Evolutionary conservation across 2,113 vertebrate species (phyloP).

Genomic region (Bufo gargarizans): DNA sequence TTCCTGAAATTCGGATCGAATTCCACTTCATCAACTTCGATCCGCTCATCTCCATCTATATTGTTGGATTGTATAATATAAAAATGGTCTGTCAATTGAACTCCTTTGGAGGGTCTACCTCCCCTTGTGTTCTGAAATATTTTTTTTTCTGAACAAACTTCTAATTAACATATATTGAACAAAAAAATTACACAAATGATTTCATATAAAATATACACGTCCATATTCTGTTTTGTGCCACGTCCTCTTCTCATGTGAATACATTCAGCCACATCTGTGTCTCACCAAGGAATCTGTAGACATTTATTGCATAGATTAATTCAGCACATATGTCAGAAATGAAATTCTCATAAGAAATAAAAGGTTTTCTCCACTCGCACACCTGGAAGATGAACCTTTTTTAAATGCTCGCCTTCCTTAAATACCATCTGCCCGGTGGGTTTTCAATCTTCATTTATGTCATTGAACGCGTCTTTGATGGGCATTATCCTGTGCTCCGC

Average conservation of each 20-base stretch:
- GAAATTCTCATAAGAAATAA: conserved; percentile 19
- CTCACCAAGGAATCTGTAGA: background rate
- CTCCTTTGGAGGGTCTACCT: too few relatives aligned
- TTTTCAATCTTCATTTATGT: conserved; percentile 43
- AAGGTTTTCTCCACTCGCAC: background rate
- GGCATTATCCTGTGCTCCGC: background rate
- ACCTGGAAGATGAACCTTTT: conserved; percentile 45
- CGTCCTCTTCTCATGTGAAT: background rate
- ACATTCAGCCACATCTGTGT: background rate
- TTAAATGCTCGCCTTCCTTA: conserved; percentile 32
- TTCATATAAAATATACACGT: background rate
- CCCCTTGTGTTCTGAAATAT: too few relatives aligned
- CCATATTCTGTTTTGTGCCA: background rate
- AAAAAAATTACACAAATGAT: too few relatives aligned
- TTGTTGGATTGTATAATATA: too few relatives aligned
- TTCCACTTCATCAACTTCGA: too few relatives aligned
- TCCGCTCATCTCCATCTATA: too few relatives aligned
- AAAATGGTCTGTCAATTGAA: too few relatives aligned
- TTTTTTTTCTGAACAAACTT: too few relatives aligned
- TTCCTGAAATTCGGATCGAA: too few relatives aligned
- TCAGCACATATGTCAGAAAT: conserved; percentile 41
- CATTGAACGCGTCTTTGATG: conserved; percentile 18
- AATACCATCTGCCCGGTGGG: conserved; percentile 36
- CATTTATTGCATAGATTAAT: conserved; percentile 25
- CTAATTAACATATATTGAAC: too few relatives aligned